These are phyloP conservation scores for Acanthaster planci DNA, from an alignment of 35 echinoderm and acorn worm species.

Conservation along the genomic window DNA sequence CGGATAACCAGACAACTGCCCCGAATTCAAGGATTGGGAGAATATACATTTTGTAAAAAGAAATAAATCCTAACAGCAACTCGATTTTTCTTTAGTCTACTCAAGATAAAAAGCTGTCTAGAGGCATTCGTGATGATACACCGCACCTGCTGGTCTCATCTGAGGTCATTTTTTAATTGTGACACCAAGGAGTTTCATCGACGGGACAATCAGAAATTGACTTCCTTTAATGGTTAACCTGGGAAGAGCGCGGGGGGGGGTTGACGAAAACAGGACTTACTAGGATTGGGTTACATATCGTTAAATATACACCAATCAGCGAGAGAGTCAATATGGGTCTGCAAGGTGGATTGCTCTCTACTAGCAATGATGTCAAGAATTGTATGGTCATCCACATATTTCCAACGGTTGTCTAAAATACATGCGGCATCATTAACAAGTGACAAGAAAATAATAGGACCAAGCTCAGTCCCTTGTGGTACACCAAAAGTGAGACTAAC, in stretches of 20 bases:
- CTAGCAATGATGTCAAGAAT: background rate
- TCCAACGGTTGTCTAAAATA: background rate
- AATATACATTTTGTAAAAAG: too few species aligned
- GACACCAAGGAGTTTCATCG: background rate
- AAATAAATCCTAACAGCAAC: too few species aligned
- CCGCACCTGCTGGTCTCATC: too few species aligned
- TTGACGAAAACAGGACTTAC: background rate
- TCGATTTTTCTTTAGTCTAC: too few species aligned
- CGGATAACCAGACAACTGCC: too few species aligned
- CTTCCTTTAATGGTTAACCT: background rate
- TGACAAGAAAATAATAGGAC: conserved; percentile 18
- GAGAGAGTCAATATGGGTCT: background rate
- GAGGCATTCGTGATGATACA: too few species aligned
- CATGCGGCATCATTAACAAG: background rate
- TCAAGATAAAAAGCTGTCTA: too few species aligned
- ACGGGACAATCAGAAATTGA: background rate
- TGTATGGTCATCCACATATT: conserved; percentile 13
- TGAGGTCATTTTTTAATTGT: background rate
- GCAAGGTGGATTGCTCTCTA: background rate
- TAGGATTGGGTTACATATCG: background rate
- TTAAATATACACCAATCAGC: background rate
- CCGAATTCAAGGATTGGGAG: too few species aligned
- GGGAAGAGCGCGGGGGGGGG: background rate
- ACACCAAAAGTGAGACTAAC: background rate
- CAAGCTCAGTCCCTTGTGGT: background rate